Base-by-base conservation (phyloP, 2,113 vertebrate species). In the Anthoscopus minutus region DNA sequence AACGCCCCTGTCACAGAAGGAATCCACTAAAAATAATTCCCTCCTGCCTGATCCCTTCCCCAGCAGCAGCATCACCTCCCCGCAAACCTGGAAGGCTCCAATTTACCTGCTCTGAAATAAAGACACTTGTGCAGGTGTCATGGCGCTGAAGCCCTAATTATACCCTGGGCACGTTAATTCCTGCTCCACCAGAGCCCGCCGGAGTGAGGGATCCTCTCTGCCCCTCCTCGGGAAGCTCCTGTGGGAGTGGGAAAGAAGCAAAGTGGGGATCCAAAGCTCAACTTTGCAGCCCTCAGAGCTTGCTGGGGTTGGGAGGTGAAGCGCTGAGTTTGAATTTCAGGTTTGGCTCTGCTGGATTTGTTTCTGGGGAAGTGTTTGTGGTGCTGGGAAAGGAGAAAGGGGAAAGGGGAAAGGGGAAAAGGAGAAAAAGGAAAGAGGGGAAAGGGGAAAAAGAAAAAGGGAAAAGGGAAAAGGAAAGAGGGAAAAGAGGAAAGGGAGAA, bases 51-150 rank as follows among this genome's bases (percentile, higher is more conserved):
- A 66, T 69, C 79, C 90, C 60, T 53, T 79, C 87, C 87, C 91
- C 87, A 73, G 45, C 74, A 44, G 15, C 62, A 2, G 67, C 92
- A 61, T 37, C 89, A n/a, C 88, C 87, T 23, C 57, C 61, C 89
- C 61, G n/a, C n/a, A 42, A 88, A 12, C 67, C 94, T 94, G 94
- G 93, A 98, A 97, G 89, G 96, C 97, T 97, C 97, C 97, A 97
- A 98, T 98, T 98, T 98, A 98, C 97, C 97, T 98, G 97, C 97
- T 96, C 97, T 96, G 94, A 84, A 93, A 97, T 97, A 97, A 97
- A 97, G 97, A 94, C 95, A 95, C 97, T 97, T 88, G 95, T 96
- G 93, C 96, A 94, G 97, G 98, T 98, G 98, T 98, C 98, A 98
- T 17, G 31, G 87, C 21, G 86, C 87, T 91, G 98, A 98, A 98